Conservation (phyloP, 2,797 vertebrate genomes). For the Hippocampus kuda region DNA sequence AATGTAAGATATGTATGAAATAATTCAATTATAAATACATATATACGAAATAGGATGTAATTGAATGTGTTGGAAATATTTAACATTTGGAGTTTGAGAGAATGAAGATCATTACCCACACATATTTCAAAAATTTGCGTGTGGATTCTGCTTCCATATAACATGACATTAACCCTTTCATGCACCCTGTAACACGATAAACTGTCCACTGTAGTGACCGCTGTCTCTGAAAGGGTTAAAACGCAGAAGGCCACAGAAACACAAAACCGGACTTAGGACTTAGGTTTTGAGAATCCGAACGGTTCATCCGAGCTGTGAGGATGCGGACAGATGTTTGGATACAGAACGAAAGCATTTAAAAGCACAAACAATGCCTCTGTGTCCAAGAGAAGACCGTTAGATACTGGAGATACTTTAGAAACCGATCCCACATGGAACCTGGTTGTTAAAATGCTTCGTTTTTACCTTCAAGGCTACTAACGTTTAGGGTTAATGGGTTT, state of each 20-base stretch:
- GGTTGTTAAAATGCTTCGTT: background rate
- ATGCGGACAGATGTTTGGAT: constrained; percentile 4
- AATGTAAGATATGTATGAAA: background rate
- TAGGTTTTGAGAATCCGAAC: background rate
- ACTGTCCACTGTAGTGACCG: too few species aligned
- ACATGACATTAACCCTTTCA: too few species aligned
- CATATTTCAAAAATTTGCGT: background rate
- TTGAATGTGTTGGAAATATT: background rate
- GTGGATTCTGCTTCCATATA: background rate
- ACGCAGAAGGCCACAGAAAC: background rate
- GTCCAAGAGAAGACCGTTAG: background rate
- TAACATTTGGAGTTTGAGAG: background rate
- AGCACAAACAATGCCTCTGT: constrained; percentile 5
- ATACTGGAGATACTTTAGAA: background rate
- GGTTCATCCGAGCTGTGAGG: background rate
- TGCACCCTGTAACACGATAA: too few species aligned
- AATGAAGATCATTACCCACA: background rate
- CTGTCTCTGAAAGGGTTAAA: too few species aligned
- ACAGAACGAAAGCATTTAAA: background rate
- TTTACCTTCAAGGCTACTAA: background rate
- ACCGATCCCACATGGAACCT: constrained; percentile 4
- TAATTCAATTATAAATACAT: background rate
- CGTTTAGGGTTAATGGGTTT: background rate
- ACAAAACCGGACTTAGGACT: background rate
- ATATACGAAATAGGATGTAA: background rate